A percentile compares a stretch with the other conserved stretches of the same genome.
Conservation (phyloP, 1,140 invertebrate genomes). For the Cepaea nemoralis region DNA sequence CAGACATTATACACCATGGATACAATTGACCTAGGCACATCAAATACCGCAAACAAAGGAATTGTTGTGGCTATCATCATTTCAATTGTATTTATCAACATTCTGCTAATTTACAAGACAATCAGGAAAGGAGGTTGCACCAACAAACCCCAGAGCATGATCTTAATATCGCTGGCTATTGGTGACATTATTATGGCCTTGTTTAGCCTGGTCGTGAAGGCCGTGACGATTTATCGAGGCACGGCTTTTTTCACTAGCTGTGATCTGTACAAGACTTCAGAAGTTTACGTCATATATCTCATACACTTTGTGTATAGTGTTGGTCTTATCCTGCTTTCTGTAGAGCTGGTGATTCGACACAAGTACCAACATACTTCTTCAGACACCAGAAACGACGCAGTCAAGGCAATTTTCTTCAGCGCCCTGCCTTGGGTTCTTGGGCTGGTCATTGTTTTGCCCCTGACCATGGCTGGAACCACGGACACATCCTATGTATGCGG, state of each 20-base stretch:
- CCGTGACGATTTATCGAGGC: background rate
- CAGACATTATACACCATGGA: no score
- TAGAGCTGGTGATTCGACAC: background rate
- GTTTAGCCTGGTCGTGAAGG: background rate
- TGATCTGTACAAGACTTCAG: background rate
- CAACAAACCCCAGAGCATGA: background rate
- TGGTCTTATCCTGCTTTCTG: background rate
- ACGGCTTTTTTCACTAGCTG: background rate
- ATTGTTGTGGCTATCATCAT: background rate
- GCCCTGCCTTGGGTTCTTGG: background rate
- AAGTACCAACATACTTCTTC: background rate
- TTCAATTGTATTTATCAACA: background rate
- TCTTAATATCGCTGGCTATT: background rate
- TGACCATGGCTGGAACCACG: background rate
- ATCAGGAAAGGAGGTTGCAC: background rate
- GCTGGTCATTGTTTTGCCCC: background rate
- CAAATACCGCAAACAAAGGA: no score
- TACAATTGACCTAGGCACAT: no score
- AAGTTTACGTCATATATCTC: background rate
- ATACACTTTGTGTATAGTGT: slow-evolving; percentile 17
- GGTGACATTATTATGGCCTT: slow-evolving; percentile 4
- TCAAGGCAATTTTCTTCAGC: background rate
- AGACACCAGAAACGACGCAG: background rate
- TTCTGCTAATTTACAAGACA: background rate
- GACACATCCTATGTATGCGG: background rate